Evolutionary conservation across 2,113 vertebrate species (phyloP).

Genomic region (Microtus richardsoni): DNA sequence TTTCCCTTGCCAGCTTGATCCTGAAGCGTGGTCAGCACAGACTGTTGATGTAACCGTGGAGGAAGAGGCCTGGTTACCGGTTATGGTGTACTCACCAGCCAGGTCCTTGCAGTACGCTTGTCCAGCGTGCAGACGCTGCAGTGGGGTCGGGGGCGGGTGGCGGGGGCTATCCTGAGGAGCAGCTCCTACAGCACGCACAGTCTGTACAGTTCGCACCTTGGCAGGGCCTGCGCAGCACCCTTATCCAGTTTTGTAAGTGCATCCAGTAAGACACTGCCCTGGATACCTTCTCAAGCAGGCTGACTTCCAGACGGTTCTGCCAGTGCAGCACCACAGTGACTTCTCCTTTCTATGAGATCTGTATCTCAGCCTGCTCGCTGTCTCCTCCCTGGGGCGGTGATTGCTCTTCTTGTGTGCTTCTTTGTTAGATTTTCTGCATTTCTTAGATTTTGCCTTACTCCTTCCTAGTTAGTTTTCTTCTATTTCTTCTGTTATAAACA

Average conservation of each 20-base stretch:
- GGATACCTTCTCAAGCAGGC: neutral
- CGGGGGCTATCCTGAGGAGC: neutral
- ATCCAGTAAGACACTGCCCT: neutral
- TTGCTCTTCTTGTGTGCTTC: neutral
- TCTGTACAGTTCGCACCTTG: neutral
- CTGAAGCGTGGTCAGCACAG: neutral
- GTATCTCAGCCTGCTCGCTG: neutral
- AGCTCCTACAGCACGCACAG: neutral
- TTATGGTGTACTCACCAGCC: neutral
- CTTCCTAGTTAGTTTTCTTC: neutral
- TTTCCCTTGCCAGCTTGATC: neutral
- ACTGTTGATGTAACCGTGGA: neutral
- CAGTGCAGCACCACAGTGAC: neutral
- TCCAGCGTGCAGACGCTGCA: neutral
- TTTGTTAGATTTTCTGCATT: neutral
- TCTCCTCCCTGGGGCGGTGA: neutral
- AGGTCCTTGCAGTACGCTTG: neutral
- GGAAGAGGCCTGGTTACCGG: neutral
- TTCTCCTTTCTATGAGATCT: neutral
- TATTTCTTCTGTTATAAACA: neutral
- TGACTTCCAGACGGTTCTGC: neutral
- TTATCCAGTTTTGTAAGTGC: neutral
- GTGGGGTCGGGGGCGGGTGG: rapidly evolving
- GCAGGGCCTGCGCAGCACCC: too few relatives aligned
- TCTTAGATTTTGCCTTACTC: neutral